Base-by-base conservation (phyloP, 2,888 invertebrate species). In the Drosophila infuscata region DNA sequence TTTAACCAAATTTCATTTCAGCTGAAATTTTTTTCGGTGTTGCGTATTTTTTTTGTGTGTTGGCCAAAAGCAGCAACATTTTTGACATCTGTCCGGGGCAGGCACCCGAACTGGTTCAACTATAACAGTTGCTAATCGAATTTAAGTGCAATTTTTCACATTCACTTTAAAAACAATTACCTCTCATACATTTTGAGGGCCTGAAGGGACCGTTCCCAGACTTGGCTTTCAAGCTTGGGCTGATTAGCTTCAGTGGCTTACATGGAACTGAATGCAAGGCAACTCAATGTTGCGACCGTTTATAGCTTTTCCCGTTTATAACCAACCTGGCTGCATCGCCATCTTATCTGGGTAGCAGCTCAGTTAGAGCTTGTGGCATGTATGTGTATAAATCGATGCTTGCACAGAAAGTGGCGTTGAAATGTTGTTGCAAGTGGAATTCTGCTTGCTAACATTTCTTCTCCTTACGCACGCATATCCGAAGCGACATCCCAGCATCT, bases 1-100 rank as follows among this genome's bases (percentile, higher is more conserved):
- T 76, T 79, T 67, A 62, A 53, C 61, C 79, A 88, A 85, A 90
- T 90, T 85, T 78, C 70, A 90, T 85, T 85, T 85, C 48, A 49
- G 30, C 57, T 69, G 66, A 59, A 33, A 30, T 70, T 74, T 68
- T 76, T 62, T 66, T 52, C 17, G 33, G 36, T 29, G 46, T 29
- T n/a, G 29, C 25, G 15, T 20, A 17, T 38, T 54, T 52, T 49
- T 11, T n/a, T 17, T 36, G 2, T 41, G 20, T 62, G 43, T 57
- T 64, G 60, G 54, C 33, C 62, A 17, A 61, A 51, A 67, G 48
- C 36, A 36, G 35, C n/a, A 30, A 30, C 30, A 64, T 64, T 66
- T 70, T 56, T 70, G 61, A 46, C 81, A 77, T 70, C 52, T 71
- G 80, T 20, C 53, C 53, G 48, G 32, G 43, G 36, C 48, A 35